Base-by-base conservation (phyloP, 2,888 invertebrate species). In the Bursaphelenchus okinawaensis region DNA sequence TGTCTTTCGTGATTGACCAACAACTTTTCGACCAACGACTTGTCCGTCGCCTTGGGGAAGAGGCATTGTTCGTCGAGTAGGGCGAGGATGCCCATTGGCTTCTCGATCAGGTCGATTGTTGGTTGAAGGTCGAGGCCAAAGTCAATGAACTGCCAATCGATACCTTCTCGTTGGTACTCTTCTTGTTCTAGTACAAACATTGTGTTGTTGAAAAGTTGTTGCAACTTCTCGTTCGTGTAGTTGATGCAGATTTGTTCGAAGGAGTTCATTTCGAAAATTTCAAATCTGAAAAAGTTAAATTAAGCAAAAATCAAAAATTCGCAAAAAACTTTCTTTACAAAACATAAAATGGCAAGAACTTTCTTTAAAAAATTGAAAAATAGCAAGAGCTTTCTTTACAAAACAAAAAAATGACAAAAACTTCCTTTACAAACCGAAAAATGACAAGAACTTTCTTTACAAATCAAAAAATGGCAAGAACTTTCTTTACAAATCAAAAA, bases 131-230 rank as follows among this genome's bases (percentile, higher is more conserved):
- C 98, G 24, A 99, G 87, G 8, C 98, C 98, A 83, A 99, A 99
- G 85, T 99, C 98, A 82, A 99, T 98, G 84, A 98, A 99, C 83
- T 94, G 94, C 98, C 98, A 99, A 84, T 98, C 96, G 80, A 99
- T 98, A 62, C 96, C 96, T 86, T 99, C 98, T 28, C 94, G 88
- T 84, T 96, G 95, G 85, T 99, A 99, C 84, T 98, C 98, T 84
- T 98, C 98, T 85, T 99, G 98, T 84, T 99, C 98, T 73, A 99
- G 86, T 75, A 98, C 93, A 87, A 99, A 99, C 98, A 99, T 99
- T 52, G 98, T 98, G 86, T 99, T 98, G 84, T 99, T 99, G 88
- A 99, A 99, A 71, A 99, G 88, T 84, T 99, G 98, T 84, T 99
- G 98, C 59, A 99, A 87, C 84, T 98, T 99, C 84, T 99, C 98